phyloP scores from a whole-genome alignment of 2,113 vertebrate species.

The Bos taurus region DNA sequence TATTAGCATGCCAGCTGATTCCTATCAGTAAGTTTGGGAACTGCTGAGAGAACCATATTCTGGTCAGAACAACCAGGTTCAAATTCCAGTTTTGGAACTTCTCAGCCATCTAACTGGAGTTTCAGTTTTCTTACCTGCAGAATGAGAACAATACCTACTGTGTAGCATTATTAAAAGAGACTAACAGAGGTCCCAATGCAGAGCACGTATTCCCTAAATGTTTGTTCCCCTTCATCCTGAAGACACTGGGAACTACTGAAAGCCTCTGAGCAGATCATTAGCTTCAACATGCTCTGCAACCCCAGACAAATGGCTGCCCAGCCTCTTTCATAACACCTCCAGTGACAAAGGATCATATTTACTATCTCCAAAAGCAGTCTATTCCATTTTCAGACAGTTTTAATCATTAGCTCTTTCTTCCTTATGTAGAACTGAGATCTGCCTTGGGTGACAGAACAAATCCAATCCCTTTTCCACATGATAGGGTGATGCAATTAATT shows the following conservation, averaged over 20 bases:
- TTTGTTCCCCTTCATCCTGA: background rate
- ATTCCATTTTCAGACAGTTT: conserved; percentile 32
- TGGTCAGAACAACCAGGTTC: background rate
- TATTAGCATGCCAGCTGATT: background rate
- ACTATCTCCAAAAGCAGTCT: conserved; percentile 24
- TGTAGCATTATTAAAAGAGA: conserved; percentile 6
- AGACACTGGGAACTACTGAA: background rate
- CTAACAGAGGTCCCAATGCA: background rate
- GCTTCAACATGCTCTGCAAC: background rate
- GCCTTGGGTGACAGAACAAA: conserved; percentile 53
- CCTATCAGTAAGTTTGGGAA: background rate
- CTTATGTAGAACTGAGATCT: background rate
- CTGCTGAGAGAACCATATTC: background rate
- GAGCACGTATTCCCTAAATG: background rate
- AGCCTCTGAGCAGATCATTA: background rate
- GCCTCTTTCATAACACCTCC: conserved; percentile 6
- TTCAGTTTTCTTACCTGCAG: conserved; percentile 30
- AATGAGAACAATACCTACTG: background rate
- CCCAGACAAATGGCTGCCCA: background rate
- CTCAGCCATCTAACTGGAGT: background rate
- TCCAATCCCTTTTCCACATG: conserved; percentile 45
- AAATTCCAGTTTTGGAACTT: conserved; percentile 19
- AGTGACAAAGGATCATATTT: conserved; percentile 38
- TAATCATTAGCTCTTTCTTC: conserved; percentile 41
- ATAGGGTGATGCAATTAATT: conserved; percentile 52